Evolutionary conservation across 2,113 vertebrate genomes (phyloP), one percentile per base, ranked within the genome.

Genomic region (Collichthys lucidus): DNA sequence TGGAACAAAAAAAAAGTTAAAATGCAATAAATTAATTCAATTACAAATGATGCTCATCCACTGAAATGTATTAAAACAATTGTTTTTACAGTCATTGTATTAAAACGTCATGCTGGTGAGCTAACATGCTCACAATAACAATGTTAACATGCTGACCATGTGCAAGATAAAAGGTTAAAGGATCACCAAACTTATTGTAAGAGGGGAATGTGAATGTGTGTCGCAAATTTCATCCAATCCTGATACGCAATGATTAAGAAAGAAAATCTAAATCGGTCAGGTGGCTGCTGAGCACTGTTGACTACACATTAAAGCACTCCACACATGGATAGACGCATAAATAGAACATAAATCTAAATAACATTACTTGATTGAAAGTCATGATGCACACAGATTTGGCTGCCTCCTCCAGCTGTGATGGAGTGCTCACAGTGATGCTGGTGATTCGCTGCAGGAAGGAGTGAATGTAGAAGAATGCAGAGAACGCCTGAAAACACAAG

Each of bases 391-490:
- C 14, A 0, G 24, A 59, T 35, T 53, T 42, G 0, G 91, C 66
- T 0, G 96, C 96, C 0, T 85, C 55, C 19, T 93, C 87, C 79
- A 99, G 93, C 24, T 96, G 94, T 0, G 42, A 55, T 0, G 95
- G 93, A 2, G 95, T 92, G 4, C 17, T 90, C 15, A 96, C 92
- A 0, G 72, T 76, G 85, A 93, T 94, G 7, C 90, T 86, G 70
- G 96, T 96, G 68, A 89, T 77, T 0, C 83, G 82, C 84, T 90
- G 89, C 74, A 99, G 95, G 93, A 98, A 98, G 55, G 95, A 88
- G 85, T 98, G 86, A 0, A 93, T 96, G 93, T 98, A 96, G 94
- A 94, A 99, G 89, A 98, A 99, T 0, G 96, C 97, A 78, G 98
- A 97, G 90, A 99, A 99, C 0, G 97, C 98, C 98, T 99, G 92